Conservation (phyloP, 2,888 invertebrate species). For the Yponomeuta sedellus region DNA sequence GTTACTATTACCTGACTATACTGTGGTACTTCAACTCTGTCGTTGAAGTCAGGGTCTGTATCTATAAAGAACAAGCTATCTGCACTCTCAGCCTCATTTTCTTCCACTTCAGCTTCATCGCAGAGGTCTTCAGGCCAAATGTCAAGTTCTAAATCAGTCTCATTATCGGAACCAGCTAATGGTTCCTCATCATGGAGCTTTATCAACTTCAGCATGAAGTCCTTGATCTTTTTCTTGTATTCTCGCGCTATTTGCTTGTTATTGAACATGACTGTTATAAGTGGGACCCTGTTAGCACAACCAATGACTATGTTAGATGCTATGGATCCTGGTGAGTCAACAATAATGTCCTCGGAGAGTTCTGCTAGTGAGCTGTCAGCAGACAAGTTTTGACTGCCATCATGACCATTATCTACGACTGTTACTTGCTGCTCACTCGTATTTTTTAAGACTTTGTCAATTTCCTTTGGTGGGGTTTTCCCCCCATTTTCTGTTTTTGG, state of each 20-base stretch:
- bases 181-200: conserved; percentile 43
- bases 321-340: conserved; percentile 54
- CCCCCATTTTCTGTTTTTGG: conserved; percentile 50
- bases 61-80: conserved; percentile 62
- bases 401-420: conserved; percentile 5
- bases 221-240: conserved; percentile 64
- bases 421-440: background rate
- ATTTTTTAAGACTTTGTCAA: conserved; percentile 17
- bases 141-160: conserved; percentile 56
- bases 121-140: conserved; percentile 48
- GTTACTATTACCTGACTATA: conserved; percentile 47
- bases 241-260: conserved; percentile 55
- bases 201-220: conserved; percentile 62
- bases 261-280: conserved; percentile 63
- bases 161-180: conserved; percentile 38
- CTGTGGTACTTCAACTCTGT: conserved; percentile 41
- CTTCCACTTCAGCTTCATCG: conserved; percentile 27
- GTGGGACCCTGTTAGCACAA: conserved; percentile 57
- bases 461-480: conserved; percentile 42
- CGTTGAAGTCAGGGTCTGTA: conserved; percentile 46
- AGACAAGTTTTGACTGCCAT: background rate
- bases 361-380: background rate
- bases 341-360: conserved; percentile 45
- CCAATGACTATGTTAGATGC: conserved; percentile 48
- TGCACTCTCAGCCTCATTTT: conserved; percentile 28